A percentile compares a stretch with the other conserved stretches of the same genome.
Evolutionary conservation across 2,113 vertebrate genomes (phyloP).

Genomic region (Struthio camelus): DNA sequence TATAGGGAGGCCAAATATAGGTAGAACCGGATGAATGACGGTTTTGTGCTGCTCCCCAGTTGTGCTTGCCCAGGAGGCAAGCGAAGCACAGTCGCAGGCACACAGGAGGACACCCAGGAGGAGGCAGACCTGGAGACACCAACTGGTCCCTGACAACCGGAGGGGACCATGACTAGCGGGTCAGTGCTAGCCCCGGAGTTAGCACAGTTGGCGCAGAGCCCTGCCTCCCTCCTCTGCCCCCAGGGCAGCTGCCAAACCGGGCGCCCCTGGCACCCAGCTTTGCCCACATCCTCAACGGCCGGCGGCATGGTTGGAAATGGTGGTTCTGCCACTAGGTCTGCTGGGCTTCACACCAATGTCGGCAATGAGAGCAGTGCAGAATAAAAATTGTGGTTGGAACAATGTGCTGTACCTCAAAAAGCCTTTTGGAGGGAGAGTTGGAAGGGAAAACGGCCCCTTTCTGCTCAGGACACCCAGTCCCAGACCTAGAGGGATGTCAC

Average conservation of each 20-base stretch:
- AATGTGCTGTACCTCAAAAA: not conserved
- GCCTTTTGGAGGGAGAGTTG: not conserved
- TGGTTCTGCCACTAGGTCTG: not conserved
- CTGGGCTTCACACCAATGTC: not conserved
- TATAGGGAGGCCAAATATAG: not conserved
- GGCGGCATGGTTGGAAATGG: not conserved
- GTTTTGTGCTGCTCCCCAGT: not conserved
- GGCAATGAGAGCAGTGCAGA: not conserved
- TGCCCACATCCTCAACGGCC: not conserved
- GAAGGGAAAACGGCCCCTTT: not conserved
- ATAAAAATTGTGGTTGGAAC: not conserved
- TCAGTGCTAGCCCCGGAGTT: not conserved
- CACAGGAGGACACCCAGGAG: accelerated
- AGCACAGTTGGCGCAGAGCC: not conserved
- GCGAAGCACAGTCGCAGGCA: accelerated
- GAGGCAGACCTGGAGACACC: accelerated
- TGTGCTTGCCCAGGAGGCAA: not conserved
- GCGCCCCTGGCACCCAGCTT: not conserved
- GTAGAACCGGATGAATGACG: not conserved
- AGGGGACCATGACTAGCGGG: accelerated
- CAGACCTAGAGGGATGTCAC: not conserved
- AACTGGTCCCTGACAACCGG: not conserved
- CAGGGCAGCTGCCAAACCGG: not conserved
- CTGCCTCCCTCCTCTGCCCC: not conserved
- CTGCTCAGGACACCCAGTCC: not conserved